Conservation (phyloP, 2,888 invertebrate genomes). For the Emmelina monodactyla region DNA sequence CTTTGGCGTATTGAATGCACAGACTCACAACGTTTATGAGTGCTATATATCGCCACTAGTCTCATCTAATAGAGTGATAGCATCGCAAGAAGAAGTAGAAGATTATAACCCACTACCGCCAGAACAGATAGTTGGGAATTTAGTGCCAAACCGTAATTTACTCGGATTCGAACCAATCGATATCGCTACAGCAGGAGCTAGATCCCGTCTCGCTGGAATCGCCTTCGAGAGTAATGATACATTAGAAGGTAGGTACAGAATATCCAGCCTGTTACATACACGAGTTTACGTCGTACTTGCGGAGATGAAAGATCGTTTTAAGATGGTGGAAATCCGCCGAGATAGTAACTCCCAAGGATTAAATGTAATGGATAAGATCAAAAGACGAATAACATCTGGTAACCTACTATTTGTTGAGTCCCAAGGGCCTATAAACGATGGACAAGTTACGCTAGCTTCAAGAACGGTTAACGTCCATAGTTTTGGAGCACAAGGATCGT, state of each 20-base stretch:
- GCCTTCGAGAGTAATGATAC: slow-evolving; percentile 4
- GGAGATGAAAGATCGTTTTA: slow-evolving; percentile 6
- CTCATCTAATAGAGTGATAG: slow-evolving; percentile 4
- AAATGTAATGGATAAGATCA: slow-evolving; percentile 5
- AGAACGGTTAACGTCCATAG: slow-evolving; percentile 6
- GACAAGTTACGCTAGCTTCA: slow-evolving; percentile 5
- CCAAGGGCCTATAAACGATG: slow-evolving; percentile 5
- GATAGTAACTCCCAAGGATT: slow-evolving; percentile 2
- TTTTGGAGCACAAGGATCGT: slow-evolving; percentile 3
- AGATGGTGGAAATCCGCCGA: slow-evolving; percentile 2
- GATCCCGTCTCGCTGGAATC: background rate
- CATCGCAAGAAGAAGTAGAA: background rate
- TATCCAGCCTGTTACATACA: background rate
- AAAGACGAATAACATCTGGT: slow-evolving; percentile 7
- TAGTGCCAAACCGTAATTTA: background rate
- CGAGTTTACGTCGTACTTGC: slow-evolving; percentile 5
- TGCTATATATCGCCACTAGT: slow-evolving; percentile 9
- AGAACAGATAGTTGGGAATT: background rate
- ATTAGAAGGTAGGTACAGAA: slow-evolving; percentile 1
- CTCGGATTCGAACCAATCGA: background rate
- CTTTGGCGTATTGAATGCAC: slow-evolving; percentile 5
- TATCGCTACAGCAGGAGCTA: background rate
- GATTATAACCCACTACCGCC: background rate
- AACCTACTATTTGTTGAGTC: slow-evolving; percentile 6
- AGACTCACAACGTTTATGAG: slow-evolving; percentile 11